Evolutionary conservation across 2,797 vertebrate species (phyloP), one percentile per base, ranked within the genome.

Genomic region (Chaenodraco wilsoni): DNA sequence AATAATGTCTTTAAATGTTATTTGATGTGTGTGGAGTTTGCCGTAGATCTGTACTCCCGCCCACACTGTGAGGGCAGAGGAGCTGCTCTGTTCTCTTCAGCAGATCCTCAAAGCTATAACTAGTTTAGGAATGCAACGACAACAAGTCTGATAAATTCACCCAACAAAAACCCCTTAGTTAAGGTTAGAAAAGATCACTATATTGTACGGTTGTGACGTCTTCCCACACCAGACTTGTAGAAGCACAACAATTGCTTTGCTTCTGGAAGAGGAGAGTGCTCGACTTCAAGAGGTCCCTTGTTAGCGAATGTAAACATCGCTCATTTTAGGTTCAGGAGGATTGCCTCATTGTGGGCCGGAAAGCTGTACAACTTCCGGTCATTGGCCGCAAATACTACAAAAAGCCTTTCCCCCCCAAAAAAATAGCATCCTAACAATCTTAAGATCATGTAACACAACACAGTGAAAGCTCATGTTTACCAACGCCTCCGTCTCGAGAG

Each of bases 281-380:
- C 0, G 7, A n/a, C 9, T 49, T 49, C 45, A 41, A 27, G 19
- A 37, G 54, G 43, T 37, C 48, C 48, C 58, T 52, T 69, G 37
- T 61, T 65, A 33, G 45, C 50, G 66, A 54, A 51, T 41, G 45
- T 48, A 54, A 76, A 63, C 57, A 31, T 2, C 12, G 16, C 31
- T 64, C 11, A 48, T 55, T 55, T 49, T 27, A 50, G 41, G 46
- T 16, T 3, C 60, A 74, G 31, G 9, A 69, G 14, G 37, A 33
- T 4, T 15, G 27, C 14, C 12, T 69, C 70, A 33, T 17, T 58
- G 14, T n/a, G 9, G 12, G 7, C 8, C 17, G 13, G 52, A 44
- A 44, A 45, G 13, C 31, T 16, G 23, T 41, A 33, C 23, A 48
- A 1, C 16, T 19, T 55, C 8, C 37, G 17, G 46, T 19, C 15